Conservation (phyloP, 2,113 vertebrate genomes). For the Dasypus novemcinctus region DNA sequence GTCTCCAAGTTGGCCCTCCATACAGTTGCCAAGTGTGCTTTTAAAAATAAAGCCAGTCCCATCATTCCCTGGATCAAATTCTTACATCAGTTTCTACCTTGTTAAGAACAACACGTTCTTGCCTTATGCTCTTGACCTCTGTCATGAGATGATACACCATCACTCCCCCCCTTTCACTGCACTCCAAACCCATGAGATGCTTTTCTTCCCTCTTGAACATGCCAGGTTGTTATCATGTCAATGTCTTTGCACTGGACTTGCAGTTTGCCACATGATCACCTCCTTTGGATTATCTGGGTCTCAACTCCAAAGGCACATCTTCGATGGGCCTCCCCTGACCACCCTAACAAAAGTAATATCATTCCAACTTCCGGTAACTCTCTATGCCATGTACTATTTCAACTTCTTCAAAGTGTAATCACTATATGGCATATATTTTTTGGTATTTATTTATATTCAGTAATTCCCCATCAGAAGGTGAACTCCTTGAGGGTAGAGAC, state of each 20-base stretch:
- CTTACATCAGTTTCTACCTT: not conserved
- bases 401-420: not conserved
- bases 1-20: not conserved
- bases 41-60: not conserved
- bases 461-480: not conserved
- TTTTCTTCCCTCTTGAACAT: not conserved
- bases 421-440: not conserved
- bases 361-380: not conserved
- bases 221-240: not conserved
- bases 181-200: no score
- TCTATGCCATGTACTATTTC: not conserved
- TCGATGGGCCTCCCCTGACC: not conserved
- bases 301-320: not conserved
- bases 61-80: not conserved
- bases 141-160: accelerated
- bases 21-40: not conserved
- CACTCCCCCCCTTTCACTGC: no score
- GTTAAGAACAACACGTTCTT: not conserved
- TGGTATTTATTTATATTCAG: not conserved
- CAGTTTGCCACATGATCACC: not conserved
- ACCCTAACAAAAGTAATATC: not conserved
- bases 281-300: not conserved
- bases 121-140: not conserved
- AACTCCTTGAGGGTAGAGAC: not conserved
- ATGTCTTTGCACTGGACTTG: not conserved